Conservation (phyloP, 2,888 invertebrate species). For the Andricus quercusramuli region DNA sequence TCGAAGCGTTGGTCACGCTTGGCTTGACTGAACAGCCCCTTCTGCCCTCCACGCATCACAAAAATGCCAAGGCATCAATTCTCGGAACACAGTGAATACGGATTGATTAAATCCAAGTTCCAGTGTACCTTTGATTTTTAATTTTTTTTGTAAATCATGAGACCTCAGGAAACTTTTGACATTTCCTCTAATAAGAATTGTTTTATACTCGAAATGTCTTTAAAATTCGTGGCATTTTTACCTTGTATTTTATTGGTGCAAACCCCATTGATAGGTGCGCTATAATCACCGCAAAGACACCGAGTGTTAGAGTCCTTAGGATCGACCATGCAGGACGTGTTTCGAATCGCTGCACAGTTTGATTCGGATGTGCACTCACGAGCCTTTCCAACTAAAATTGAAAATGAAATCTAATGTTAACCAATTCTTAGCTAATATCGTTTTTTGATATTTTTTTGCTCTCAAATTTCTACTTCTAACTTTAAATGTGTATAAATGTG, state of each 20-base stretch:
- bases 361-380: constrained; percentile 83
- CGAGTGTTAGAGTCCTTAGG: constrained; percentile 82
- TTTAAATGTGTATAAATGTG: not conserved
- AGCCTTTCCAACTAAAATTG: constrained; percentile 78
- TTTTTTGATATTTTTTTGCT: not conserved
- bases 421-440: not conserved
- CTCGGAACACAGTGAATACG: too few species aligned
- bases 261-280: constrained; percentile 84
- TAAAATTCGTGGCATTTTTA: constrained; percentile 69
- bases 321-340: constrained; percentile 85
- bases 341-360: constrained; percentile 84
- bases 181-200: not conserved
- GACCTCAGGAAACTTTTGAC: not conserved
- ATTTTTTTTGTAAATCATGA: too few species aligned
- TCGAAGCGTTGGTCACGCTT: too few species aligned
- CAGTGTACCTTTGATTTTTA: too few species aligned
- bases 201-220: constrained; percentile 20
- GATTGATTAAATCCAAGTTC: too few species aligned
- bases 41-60: too few species aligned
- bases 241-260: constrained; percentile 84
- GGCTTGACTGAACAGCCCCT: too few species aligned
- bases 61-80: too few species aligned
- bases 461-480: not conserved
- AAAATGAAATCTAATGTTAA: constrained; percentile 41
- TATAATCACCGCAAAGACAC: constrained; percentile 86